A percentile compares a stretch with the other conserved stretches of the same genome.
Evolutionary conservation across 2,888 invertebrate genomes (phyloP).

Genomic region (Theodoxus fluviatilis): DNA sequence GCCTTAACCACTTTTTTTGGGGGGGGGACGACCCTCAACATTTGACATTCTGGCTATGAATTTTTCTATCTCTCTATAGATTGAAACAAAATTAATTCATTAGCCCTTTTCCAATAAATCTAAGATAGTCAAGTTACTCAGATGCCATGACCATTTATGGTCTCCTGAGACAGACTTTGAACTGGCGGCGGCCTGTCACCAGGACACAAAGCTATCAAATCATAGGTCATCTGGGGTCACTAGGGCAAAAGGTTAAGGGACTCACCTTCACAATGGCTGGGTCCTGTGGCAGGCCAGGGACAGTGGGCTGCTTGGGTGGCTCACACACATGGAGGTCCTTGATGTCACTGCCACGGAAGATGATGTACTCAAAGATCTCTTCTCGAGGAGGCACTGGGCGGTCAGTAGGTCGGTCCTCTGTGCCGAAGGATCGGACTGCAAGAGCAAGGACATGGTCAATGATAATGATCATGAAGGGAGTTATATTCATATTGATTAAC

Average conservation of each 20-base stretch:
- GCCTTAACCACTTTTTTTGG: no score
- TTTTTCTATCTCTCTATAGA: no score
- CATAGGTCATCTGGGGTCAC: no score
- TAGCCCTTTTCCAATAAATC: no score
- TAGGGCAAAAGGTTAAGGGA: no score
- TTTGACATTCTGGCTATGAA: no score
- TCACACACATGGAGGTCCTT: constrained; percentile 93
- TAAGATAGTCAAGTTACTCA: no score
- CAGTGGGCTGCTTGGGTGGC: constrained; percentile 72
- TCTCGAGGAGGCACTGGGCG: constrained; percentile 95
- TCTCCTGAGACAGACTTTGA: neutral
- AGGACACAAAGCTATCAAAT: no score
- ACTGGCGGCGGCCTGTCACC: no score
- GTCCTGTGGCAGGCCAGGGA: constrained; percentile 77
- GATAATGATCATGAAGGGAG: neutral
- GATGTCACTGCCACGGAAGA: constrained; percentile 97
- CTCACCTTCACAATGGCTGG: constrained; percentile 92
- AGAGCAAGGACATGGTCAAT: constrained; percentile 19
- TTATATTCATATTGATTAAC: no score
- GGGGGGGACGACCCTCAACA: no score
- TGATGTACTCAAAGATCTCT: constrained; percentile 97
- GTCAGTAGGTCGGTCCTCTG: constrained; percentile 95
- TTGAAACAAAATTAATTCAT: no score
- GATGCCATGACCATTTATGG: neutral
- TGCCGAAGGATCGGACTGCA: constrained; percentile 96